phyloP scores from a whole-genome alignment of 2,797 vertebrate genomes.

The Balearica regulorum region DNA sequence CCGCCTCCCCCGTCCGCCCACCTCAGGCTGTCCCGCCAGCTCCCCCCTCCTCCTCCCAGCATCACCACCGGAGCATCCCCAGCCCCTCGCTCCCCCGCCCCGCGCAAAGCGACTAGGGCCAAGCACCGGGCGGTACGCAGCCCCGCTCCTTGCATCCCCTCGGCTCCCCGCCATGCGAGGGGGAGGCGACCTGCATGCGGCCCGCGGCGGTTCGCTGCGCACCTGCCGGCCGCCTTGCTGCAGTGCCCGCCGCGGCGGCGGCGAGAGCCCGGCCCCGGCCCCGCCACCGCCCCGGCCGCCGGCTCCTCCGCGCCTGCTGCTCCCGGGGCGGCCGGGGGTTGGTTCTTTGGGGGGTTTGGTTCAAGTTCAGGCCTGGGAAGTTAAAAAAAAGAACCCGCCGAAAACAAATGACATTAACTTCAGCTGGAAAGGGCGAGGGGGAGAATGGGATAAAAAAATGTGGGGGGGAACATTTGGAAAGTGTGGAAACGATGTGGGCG shows the following conservation, averaged over 20 bases:
- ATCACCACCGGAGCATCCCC: background rate
- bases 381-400: background rate
- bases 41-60: background rate
- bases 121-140: background rate
- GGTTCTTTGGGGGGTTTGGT: background rate
- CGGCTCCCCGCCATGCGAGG: too few species aligned
- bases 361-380: background rate
- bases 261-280: background rate
- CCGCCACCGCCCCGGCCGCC: background rate
- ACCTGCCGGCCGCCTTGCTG: background rate
- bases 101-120: background rate
- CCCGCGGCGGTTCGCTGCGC: background rate
- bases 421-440: background rate
- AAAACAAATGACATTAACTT: background rate
- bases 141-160: background rate
- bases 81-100: background rate
- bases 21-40: slow-evolving; percentile 73
- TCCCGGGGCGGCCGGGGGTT: background rate
- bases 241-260: background rate
- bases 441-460: background rate
- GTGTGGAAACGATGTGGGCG: background rate
- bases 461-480: background rate
- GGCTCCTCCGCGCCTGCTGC: background rate
- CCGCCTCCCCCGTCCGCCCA: slow-evolving; percentile 66
- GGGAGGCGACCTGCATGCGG: background rate